Conservation (phyloP, 2,797 vertebrate genomes). For the Capromys pilorides region DNA sequence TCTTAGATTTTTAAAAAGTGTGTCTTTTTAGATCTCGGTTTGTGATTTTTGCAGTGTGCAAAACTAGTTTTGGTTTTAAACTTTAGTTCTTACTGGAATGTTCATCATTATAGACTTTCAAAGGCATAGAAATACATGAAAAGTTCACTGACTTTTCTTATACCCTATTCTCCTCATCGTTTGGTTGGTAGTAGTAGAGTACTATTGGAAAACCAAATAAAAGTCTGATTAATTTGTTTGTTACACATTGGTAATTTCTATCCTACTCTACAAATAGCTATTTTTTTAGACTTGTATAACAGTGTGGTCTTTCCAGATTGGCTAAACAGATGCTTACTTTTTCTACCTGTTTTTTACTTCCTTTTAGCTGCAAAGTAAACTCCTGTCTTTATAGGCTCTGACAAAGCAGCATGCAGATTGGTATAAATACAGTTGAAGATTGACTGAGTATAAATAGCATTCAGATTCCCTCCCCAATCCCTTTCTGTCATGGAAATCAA, state of each 20-base stretch:
- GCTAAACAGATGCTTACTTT: slow-evolving; percentile 18
- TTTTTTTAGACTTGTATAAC: slow-evolving; percentile 57
- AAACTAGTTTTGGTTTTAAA: not conserved
- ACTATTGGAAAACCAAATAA: not conserved
- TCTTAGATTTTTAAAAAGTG: not conserved
- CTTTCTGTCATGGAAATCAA: not conserved
- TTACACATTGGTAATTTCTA: not conserved
- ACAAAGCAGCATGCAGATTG: slow-evolving; percentile 35
- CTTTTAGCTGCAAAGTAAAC: slow-evolving; percentile 51
- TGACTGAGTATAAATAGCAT: slow-evolving; percentile 11
- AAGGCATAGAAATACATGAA: slow-evolving; percentile 23
- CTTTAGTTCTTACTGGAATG: slow-evolving; percentile 21
- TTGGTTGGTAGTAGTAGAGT: not conserved
- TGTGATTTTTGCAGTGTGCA: not conserved
- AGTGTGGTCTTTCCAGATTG: slow-evolving; percentile 27
- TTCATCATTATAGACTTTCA: slow-evolving; percentile 10
- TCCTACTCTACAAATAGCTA: not conserved
- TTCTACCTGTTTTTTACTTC: not conserved
- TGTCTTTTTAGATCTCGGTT: not conserved
- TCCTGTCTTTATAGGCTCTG: slow-evolving; percentile 27
- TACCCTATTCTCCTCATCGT: not conserved
- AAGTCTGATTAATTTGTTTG: slow-evolving; percentile 4
- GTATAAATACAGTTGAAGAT: slow-evolving; percentile 33
- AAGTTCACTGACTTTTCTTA: slow-evolving; percentile 14
- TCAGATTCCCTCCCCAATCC: not conserved